Evolutionary conservation across 92 coral and sea anemone species (phyloP).

Genomic region (Porites lobata): DNA sequence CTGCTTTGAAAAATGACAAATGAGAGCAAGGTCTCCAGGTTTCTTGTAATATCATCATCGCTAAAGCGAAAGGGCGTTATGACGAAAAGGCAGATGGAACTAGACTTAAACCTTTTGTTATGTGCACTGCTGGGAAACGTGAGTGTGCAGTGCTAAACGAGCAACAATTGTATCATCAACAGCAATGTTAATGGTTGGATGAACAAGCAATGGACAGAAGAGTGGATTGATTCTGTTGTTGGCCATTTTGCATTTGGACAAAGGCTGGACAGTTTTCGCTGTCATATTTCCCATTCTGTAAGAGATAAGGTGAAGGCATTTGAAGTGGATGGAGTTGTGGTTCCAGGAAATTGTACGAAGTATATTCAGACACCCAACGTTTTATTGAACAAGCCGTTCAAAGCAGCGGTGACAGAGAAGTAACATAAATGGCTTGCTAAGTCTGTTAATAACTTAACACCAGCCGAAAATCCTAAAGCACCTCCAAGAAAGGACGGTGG

Average conservation of each 20-base stretch:
- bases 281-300: constrained; percentile 21
- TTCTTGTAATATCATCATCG: constrained; percentile 3
- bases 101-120: constrained; percentile 12
- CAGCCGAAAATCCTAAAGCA: too few relatives aligned
- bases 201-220: constrained; percentile 20
- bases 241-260: neutral
- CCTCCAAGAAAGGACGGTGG: neutral
- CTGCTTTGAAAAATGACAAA: too few relatives aligned
- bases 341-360: constrained; percentile 33
- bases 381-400: too few relatives aligned
- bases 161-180: constrained; percentile 14
- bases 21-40: neutral
- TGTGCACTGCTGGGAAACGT: constrained; percentile 1
- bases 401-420: too few relatives aligned
- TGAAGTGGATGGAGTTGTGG: constrained; percentile 12
- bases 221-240: constrained; percentile 23
- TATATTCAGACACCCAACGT: constrained; percentile 2
- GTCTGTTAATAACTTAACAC: too few relatives aligned
- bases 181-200: constrained; percentile 6
- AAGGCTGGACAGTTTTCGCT: constrained; percentile 22
- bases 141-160: constrained; percentile 7
- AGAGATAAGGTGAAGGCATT: constrained; percentile 14
- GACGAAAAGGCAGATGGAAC: constrained; percentile 15
- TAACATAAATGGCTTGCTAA: too few relatives aligned
- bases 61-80: constrained; percentile 11